Conservation (phyloP, 2,888 invertebrate genomes). For the Ectropis crepuscularia region DNA sequence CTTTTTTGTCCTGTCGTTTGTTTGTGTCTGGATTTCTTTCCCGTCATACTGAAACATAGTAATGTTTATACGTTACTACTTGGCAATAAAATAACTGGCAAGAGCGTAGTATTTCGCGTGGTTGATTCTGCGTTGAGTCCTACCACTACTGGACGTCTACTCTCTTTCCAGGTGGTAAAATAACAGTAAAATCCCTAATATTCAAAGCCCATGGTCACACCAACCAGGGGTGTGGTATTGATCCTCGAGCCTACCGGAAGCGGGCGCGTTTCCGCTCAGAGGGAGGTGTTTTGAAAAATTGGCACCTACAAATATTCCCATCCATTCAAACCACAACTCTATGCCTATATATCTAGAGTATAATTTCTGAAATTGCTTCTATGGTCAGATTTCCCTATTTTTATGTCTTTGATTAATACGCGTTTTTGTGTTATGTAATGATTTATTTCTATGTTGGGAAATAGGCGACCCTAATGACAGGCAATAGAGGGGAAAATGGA, state of each 20-base stretch:
- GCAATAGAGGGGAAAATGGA: slow-evolving; percentile 34
- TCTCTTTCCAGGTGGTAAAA: neutral
- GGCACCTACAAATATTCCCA: slow-evolving; percentile 71
- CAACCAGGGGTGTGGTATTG: slow-evolving; percentile 72
- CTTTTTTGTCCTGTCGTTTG: too few species aligned
- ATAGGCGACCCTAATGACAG: slow-evolving; percentile 33
- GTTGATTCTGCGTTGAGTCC: too few species aligned
- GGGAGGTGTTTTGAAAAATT: slow-evolving; percentile 83
- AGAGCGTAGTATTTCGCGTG: too few species aligned
- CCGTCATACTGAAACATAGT: too few species aligned
- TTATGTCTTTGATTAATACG: slow-evolving; percentile 46
- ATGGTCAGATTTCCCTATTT: slow-evolving; percentile 56
- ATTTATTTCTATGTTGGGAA: slow-evolving; percentile 34
- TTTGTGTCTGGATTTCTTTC: too few species aligned
- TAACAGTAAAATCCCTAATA: slow-evolving; percentile 45
- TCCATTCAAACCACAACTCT: slow-evolving; percentile 55
- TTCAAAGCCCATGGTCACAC: slow-evolving; percentile 66
- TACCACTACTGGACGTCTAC: too few species aligned
- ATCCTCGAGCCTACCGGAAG: slow-evolving; percentile 79
- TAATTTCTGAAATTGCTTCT: slow-evolving; percentile 46
- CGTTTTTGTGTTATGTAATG: slow-evolving; percentile 39
- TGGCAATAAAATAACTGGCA: too few species aligned
- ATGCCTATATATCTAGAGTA: slow-evolving; percentile 46
- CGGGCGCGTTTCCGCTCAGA: slow-evolving; percentile 71
- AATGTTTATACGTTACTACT: too few species aligned